phyloP scores from a whole-genome alignment of 2,797 vertebrate species.

The Argentina silus region DNA sequence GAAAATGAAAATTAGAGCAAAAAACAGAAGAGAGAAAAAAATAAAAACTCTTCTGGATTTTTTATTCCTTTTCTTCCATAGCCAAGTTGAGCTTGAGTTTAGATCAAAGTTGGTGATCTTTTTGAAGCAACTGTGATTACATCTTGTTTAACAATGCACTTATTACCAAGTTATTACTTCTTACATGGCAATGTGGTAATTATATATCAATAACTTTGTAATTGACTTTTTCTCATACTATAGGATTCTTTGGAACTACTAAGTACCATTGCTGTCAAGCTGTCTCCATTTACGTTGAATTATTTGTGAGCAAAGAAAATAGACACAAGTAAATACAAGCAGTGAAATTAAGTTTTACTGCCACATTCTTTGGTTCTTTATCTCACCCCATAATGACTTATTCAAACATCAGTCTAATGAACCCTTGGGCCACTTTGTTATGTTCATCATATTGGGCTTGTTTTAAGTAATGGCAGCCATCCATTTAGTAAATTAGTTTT shows the following conservation, averaged over 20 bases:
- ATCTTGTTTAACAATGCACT: no score
- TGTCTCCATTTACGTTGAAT: no score
- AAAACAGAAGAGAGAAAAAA: no score
- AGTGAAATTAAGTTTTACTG: background rate
- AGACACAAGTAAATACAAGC: constrained; percentile 20
- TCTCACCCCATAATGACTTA: constrained; percentile 78
- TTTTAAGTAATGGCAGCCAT: constrained; percentile 90
- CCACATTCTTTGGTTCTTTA: constrained; percentile 79
- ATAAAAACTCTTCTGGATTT: constrained; percentile 36
- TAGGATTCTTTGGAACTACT: no score
- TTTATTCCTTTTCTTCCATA: constrained; percentile 16
- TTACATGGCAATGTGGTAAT: no score
- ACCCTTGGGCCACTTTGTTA: constrained; percentile 87
- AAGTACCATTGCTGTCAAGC: no score
- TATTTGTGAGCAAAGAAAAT: no score
- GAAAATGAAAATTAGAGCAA: no score
- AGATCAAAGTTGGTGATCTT: background rate
- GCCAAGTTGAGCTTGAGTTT: constrained; percentile 64
- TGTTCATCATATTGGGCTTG: constrained; percentile 85
- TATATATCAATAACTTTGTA: no score
- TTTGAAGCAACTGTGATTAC: no score
- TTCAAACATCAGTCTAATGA: constrained; percentile 92
- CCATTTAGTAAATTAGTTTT: constrained; percentile 93
- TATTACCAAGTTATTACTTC: no score
- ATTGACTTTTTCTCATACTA: no score